Base-by-base conservation (phyloP, 2,113 vertebrate genomes). In the Clarias batrachus region DNA sequence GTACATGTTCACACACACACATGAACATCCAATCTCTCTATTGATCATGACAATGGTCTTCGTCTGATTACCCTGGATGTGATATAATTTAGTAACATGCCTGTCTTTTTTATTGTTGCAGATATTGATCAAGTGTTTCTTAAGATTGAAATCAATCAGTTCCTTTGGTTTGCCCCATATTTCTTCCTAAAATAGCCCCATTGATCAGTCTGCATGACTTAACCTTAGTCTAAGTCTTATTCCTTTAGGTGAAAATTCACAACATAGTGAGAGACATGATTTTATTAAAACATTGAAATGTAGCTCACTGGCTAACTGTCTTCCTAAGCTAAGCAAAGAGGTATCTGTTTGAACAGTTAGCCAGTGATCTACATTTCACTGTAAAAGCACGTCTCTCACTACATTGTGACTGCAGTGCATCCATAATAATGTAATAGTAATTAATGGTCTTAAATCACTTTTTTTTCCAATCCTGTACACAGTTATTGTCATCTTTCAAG, bases 61-160 rank as follows among this genome's bases (percentile, higher is more conserved):
- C 23, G 17, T 56, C 33, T 37, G 33, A 56, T 74, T 62, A 60
- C 21, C 13, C 78, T 41, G 27, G 30, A 37, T 60, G 78, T 33
- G 25, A 23, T 48, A 86, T 73, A 70, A 81, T 60, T 70, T 81
- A 73, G 65, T 33, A 81, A 65, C 37, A 52, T 60, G 25, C 54
- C 25, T 68, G 56, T 89, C 76, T 84, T 37, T 73, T 48, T 87
- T 85, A 80, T 77, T 87, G 70, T 85, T 54, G 14, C 65, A 37
- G 14, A 57, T 86, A 86, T 84, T 81, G 88, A 89, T 85, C 27
- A 68, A 62, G 68, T 65, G 56, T 84, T 86, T 77, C 79, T 80
- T 76, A 83, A 87, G 82, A 54, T 89, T 74, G 13, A 30, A 37
- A 89, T 87, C 82, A 66, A 84, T 52, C n/a, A 37, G 30, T 25